These are phyloP conservation scores for Sesia apiformis DNA, from an alignment of 2,888 invertebrate genomes.

Conservation along the genomic window DNA sequence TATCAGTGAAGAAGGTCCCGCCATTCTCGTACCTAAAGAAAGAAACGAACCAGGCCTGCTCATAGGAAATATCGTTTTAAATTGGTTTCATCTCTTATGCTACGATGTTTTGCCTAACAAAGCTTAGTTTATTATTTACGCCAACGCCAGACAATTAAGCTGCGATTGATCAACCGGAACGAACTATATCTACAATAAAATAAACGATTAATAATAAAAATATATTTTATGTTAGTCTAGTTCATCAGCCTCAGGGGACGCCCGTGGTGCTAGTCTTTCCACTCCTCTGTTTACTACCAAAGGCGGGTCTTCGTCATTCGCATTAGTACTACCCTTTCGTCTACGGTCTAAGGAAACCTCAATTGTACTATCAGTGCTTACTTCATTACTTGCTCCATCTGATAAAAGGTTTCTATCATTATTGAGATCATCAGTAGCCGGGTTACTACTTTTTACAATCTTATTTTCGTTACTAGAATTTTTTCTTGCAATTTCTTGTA, in stretches of 20 bases:
- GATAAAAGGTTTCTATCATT: not conserved
- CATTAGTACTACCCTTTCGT: constrained; percentile 30
- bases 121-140: too few species aligned
- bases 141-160: too few species aligned
- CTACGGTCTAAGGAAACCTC: constrained; percentile 50
- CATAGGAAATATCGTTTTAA: too few species aligned
- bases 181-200: too few species aligned
- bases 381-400: not conserved
- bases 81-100: too few species aligned
- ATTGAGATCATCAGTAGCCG: not conserved
- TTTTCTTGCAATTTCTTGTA: constrained; percentile 51
- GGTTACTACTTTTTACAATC: constrained; percentile 18
- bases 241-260: constrained; percentile 50
- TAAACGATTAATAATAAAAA: not conserved
- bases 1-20: too few species aligned
- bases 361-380: constrained; percentile 10
- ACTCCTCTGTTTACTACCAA: constrained; percentile 14
- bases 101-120: too few species aligned
- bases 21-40: too few species aligned
- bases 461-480: constrained; percentile 27
- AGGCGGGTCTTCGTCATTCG: constrained; percentile 28
- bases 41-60: too few species aligned
- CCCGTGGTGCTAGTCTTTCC: constrained; percentile 32
- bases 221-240: constrained; percentile 34
- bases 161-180: too few species aligned